Percentiles rank a stretch among this genome's conserved stretches.
Conservation (phyloP, 2,888 invertebrate species). For the Caenorhabditis plicata region DNA sequence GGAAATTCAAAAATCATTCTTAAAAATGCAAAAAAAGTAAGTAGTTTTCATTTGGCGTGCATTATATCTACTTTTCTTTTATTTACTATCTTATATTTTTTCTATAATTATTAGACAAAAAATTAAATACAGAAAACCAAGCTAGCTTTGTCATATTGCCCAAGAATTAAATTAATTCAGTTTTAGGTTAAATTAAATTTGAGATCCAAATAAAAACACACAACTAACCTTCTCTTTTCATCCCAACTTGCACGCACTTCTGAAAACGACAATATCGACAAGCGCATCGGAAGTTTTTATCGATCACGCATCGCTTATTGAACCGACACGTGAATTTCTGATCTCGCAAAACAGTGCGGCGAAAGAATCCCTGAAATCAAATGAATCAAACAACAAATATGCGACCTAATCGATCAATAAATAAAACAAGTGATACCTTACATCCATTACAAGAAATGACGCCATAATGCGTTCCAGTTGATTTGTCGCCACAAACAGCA, state of each 20-base stretch:
- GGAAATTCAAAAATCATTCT: no score
- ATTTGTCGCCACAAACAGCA: constrained; percentile 61
- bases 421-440: constrained; percentile 31
- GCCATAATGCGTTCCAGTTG: constrained; percentile 52
- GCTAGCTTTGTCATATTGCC: no score
- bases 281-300: constrained; percentile 65
- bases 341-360: constrained; percentile 64
- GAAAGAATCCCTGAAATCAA: constrained; percentile 62
- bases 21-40: no score
- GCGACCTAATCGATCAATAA: neutral
- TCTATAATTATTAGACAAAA: no score
- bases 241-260: constrained; percentile 62
- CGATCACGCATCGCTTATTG: constrained; percentile 65
- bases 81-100: no score
- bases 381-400: neutral
- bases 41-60: no score
- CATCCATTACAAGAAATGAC: constrained; percentile 62
- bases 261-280: constrained; percentile 64
- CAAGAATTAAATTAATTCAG: no score
- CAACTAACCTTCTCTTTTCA: constrained; percentile 60
- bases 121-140: no score
- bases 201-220: neutral
- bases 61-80: no score
- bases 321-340: constrained; percentile 65
- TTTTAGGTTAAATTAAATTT: no score